Percentiles rank a stretch among this genome's conserved stretches.
phyloP scores from a whole-genome alignment of 2,888 invertebrate species.

The Leistus spinibarbis region DNA sequence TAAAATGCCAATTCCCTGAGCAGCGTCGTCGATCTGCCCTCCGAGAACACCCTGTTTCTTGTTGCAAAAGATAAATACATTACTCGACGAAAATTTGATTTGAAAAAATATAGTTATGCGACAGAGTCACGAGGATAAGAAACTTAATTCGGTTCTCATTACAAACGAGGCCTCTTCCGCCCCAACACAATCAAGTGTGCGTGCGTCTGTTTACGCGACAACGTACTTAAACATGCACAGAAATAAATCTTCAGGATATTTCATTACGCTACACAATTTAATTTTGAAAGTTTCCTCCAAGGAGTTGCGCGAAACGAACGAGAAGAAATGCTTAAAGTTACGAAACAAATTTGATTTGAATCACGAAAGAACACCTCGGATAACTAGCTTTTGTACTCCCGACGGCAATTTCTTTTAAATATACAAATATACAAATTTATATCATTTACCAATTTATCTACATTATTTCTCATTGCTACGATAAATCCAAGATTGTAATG shows the following conservation, averaged over 20 bases:
- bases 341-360: constrained; percentile 36
- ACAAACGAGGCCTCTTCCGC: background rate
- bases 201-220: constrained; percentile 9
- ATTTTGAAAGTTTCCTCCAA: constrained; percentile 30
- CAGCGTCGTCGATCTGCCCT: constrained; percentile 12
- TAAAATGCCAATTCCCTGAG: constrained; percentile 18
- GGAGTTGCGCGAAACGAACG: constrained; percentile 26
- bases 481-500: no score
- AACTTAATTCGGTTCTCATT: constrained; percentile 32
- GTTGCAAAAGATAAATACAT: constrained; percentile 36
- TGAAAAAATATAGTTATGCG: constrained; percentile 31
- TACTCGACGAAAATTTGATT: constrained; percentile 33
- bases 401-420: background rate
- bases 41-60: no score
- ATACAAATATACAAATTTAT: no score
- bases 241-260: constrained; percentile 36
- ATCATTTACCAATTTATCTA: no score
- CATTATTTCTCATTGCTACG: no score
- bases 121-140: constrained; percentile 9
- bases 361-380: background rate
- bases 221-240: constrained; percentile 34
- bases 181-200: background rate
- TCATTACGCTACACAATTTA: constrained; percentile 35
- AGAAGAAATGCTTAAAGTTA: constrained; percentile 17
- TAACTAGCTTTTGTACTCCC: background rate